These are phyloP conservation scores for Melieria picta DNA, from an alignment of 2,888 invertebrate species.

Conservation along the genomic window DNA sequence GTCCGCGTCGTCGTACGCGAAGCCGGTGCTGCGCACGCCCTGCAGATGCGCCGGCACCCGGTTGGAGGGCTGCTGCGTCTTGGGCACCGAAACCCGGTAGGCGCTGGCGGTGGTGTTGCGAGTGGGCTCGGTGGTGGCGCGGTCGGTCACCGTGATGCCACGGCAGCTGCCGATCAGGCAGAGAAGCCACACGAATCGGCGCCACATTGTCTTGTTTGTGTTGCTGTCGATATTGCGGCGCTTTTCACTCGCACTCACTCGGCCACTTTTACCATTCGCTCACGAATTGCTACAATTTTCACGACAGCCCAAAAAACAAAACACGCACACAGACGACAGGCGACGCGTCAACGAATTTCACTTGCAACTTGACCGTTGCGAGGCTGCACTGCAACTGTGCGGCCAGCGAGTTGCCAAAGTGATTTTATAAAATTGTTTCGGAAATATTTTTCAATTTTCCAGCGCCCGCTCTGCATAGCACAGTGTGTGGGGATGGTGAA, in stretches of 20 bases:
- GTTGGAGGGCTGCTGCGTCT: constrained; percentile 44
- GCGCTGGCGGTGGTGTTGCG: not conserved
- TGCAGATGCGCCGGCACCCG: constrained; percentile 54
- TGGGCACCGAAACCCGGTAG: constrained; percentile 53
- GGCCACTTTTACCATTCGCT: constrained; percentile 5
- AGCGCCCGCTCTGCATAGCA: constrained; percentile 44
- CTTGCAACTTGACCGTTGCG: constrained; percentile 25
- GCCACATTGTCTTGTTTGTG: not conserved
- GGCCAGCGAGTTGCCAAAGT: constrained; percentile 44
- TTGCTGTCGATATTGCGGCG: too few species aligned
- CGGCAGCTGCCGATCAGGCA: not conserved
- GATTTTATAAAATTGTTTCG: constrained; percentile 54
- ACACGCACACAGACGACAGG: too few species aligned
- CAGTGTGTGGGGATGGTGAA: too few species aligned
- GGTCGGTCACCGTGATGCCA: not conserved
- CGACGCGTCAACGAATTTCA: too few species aligned
- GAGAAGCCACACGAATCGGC: not conserved
- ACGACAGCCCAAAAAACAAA: not conserved
- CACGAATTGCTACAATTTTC: constrained; percentile 5
- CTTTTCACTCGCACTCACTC: not conserved
- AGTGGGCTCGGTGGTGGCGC: not conserved
- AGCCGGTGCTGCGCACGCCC: constrained; percentile 50
- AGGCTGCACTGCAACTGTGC: constrained; percentile 49
- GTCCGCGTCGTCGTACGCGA: constrained; percentile 52
- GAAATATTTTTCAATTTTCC: constrained; percentile 54